Evolutionary conservation across 1,140 invertebrate genomes (phyloP), one percentile per base, ranked within the genome.

Genomic region (Lasioglossum albipes): DNA sequence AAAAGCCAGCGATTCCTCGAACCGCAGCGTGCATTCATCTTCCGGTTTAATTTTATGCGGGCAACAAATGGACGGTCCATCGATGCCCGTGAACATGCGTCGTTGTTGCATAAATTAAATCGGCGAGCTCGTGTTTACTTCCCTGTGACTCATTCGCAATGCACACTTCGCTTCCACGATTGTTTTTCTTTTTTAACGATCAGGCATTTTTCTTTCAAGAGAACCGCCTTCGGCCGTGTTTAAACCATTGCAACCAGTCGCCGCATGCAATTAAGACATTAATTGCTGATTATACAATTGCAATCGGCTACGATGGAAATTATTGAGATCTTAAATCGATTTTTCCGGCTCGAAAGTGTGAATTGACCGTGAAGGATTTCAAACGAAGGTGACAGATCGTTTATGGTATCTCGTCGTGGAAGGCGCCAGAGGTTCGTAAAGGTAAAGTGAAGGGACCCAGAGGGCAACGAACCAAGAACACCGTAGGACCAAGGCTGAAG

Each of bases 101-200:
- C 27, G 10, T n/a, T n/a, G 45, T 59, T 68, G 75, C 27, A 76
- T 76, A 76, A 61, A 61, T 76, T 59, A 57, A 42, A 20, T 10
- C 10, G 6, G 22, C 64, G 13, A 22, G 59, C 20, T 27, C 27
- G 68, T 31, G 59, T 68, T 61, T 49, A 70, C 22, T 61, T 64
- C 9, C 12, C 3, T 49, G 0, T 64, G 57, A 78, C 22, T 64
- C 16, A 78, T 16, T 22, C 1, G 2, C 6, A 7, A n/a, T 54
- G 9, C 18, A 41, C 16, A 16, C 22, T 6, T 6, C 7, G 9
- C 61, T 52, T 65, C 7, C 42, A 66, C 3, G 4, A 57, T 27
- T 5, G n/a, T 7, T 1, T 59, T 76, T 49, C n/a, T 20, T 61
- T 10, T 3, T 36, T 36, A 36, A 36, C 36, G 0, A 36, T 0